Evolutionary conservation across 2,797 vertebrate genomes (phyloP).

Genomic region (Trachurus trachurus): DNA sequence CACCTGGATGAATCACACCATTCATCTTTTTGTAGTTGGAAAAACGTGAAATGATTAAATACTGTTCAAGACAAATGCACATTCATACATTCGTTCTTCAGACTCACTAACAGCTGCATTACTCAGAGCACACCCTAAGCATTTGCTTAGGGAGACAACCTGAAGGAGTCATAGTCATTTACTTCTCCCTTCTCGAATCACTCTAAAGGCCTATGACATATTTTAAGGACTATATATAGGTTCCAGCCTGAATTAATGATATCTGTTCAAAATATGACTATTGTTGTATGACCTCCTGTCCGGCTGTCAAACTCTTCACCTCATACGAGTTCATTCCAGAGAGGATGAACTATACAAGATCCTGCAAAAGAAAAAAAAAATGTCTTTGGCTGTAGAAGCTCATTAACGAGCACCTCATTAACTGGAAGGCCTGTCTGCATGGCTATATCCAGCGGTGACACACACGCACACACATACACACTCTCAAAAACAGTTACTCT

Average conservation of each 20-base stretch:
- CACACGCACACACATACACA: slow-evolving; percentile 32
- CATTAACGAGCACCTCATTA: slow-evolving; percentile 79
- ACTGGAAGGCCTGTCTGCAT: slow-evolving; percentile 46
- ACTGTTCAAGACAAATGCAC: background rate
- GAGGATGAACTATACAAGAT: slow-evolving; percentile 52
- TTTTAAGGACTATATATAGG: background rate
- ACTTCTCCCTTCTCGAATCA: background rate
- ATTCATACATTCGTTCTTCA: background rate
- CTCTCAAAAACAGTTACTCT: slow-evolving; percentile 13
- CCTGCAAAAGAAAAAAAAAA: slow-evolving; percentile 14
- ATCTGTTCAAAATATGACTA: slow-evolving; percentile 24
- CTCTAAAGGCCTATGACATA: background rate
- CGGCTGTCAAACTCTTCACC: slow-evolving; percentile 27
- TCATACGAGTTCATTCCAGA: slow-evolving; percentile 47
- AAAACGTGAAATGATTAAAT: background rate
- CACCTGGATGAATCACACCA: background rate
- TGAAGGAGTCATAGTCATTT: background rate
- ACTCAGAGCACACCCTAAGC: background rate
- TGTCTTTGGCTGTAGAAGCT: slow-evolving; percentile 48
- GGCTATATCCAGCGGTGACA: slow-evolving; percentile 54
- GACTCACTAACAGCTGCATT: background rate
- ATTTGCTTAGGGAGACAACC: background rate
- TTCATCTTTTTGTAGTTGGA: background rate
- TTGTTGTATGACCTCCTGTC: slow-evolving; percentile 3
- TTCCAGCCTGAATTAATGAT: slow-evolving; percentile 1